phyloP scores from a whole-genome alignment of 1,140 invertebrate genomes.

The Hylyphantes graminicola region DNA sequence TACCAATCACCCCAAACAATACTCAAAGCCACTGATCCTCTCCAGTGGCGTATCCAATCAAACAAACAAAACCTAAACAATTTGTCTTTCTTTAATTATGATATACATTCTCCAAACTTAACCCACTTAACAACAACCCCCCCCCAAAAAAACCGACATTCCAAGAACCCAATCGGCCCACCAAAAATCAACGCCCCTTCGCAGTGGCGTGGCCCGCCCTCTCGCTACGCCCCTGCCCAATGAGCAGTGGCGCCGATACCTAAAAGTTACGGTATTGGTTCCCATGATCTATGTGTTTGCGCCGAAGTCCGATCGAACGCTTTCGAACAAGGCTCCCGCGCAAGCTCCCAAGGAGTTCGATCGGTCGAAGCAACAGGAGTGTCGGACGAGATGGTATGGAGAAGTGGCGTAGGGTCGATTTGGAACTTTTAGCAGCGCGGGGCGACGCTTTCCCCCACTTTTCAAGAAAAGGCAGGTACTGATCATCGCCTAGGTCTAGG shows the following conservation, averaged over 20 bases:
- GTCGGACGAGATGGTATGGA: too few species aligned
- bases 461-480: too few species aligned
- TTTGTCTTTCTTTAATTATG: too few species aligned
- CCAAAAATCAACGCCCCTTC: conserved; percentile 1
- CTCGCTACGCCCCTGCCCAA: conserved; percentile 46
- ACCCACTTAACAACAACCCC: too few species aligned
- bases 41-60: too few species aligned
- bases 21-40: too few species aligned
- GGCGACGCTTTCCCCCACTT: background rate
- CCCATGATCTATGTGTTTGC: conserved; percentile 55
- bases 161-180: background rate
- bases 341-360: background rate
- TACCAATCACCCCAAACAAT: too few species aligned
- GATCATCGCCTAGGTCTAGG: too few species aligned
- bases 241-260: conserved; percentile 44
- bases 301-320: conserved; percentile 46
- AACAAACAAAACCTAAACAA: too few species aligned
- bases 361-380: conserved; percentile 13
- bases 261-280: conserved; percentile 46
- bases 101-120: too few species aligned
- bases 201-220: conserved; percentile 29
- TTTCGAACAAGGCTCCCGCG: conserved; percentile 33
- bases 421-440: background rate
- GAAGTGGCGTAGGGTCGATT: background rate
- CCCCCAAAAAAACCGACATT: background rate